Evolutionary conservation across 2,888 invertebrate species (phyloP), one percentile per base, ranked within the genome.

Genomic region (Taphrorychus bicolor): DNA sequence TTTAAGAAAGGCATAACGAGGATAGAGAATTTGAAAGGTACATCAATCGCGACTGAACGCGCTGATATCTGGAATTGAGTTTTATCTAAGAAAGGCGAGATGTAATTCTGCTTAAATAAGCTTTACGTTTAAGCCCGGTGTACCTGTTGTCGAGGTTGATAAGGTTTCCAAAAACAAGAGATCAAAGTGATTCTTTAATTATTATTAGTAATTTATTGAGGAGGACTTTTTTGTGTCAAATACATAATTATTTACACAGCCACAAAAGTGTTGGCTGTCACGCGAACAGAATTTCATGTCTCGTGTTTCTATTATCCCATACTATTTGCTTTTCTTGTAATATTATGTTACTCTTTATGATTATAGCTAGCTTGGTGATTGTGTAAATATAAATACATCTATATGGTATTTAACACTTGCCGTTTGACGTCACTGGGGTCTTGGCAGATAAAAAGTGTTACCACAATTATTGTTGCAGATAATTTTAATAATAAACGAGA

Each of bases 401-500:
- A n/a, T 48, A 17, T 52, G 32, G 16, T 17, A 56, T 40, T 56
- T 56, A 41, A n/a, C 32, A 45, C 56, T 51, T 2, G 32, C 11
- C 7, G 3, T 19, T 42, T 48, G 48, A 62, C 62, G 62, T 62
- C 62, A 54, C 48, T 11, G 32, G 32, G 32, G 32, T 32, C 32
- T 32, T 32, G 3, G 32, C 32, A 32, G 32, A 32, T 32, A 32
- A 32, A 32, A 4, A 57, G n/a, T 62, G 40, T 54, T 45, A 21
- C n/a, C n/a, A n/a, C n/a, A n/a, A n/a, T n/a, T n/a, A 56, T 57
- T 32, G 19, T 56, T 56, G 21, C 56, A 45, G 49, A 63, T 51
- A 57, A 63, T 63, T 56, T 23, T 62, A 62, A 40, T 62, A 56
- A 62, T 56, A 54, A 56, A 21, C 14, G 24, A 62, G 42, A 62